Evolutionary conservation across 1,140 invertebrate species (phyloP), one percentile per base, ranked within the genome.

Genomic region (Temnothorax curvispinosus): DNA sequence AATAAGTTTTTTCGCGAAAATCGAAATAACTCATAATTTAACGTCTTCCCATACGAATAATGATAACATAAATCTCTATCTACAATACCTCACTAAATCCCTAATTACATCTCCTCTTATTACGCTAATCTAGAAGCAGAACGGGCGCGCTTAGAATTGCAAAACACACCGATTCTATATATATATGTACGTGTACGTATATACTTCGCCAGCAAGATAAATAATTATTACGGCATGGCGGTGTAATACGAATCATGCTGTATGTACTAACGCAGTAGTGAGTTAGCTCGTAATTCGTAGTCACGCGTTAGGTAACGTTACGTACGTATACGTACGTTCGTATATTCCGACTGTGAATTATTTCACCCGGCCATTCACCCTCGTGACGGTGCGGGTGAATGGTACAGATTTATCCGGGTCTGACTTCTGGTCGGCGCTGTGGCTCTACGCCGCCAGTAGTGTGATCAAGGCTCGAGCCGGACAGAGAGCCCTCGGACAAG

Each of bases 381-480:
- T 82, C 80, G 67, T 72, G 67, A 82, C 67, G 80, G 80, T 56
- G 54, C 69, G 69, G 21, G 54, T 35, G 80, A 65, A 69, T 18
- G 50, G 7, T 38, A 13, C 72, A 85, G 87, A 89, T 89, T 89
- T 89, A 89, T 85, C 76, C 87, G 58, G 47, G 78, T 38, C 87
- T 69, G 80, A 89, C 86, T 89, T 89, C 54, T 72, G 56, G 58
- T 50, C 58, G 41, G 13, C 58, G 4, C 27, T 5, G 15, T 1
- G 5, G 41, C 65, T 50, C 18, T 38, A 35, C 35, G 27, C 69
- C 38, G 75, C 56, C 62, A 88, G 88, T 88, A 21, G 87, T 71
- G 13, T 35, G 56, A 82, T 50, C 41, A 41, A 44, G 32, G 41
- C 65, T 9, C 21, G 41, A 50, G 72, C 67, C 88, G 21, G 88